Percentiles rank a stretch among this genome's conserved stretches.
phyloP scores from a whole-genome alignment of 1,140 invertebrate species.

The Limonius californicus region DNA sequence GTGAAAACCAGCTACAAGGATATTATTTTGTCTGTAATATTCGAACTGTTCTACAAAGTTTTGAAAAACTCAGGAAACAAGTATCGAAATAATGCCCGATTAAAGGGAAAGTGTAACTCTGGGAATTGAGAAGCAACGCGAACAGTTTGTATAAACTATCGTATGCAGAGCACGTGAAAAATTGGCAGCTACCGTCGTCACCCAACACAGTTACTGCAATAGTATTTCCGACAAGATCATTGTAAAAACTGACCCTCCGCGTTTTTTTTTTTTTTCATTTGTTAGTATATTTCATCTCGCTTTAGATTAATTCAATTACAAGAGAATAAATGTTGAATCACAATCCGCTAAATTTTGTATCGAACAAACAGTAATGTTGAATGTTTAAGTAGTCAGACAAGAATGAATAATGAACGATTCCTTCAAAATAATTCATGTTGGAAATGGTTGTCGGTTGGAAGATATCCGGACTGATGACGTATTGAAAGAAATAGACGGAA shows the following conservation, averaged over 20 bases:
- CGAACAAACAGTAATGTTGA: no score
- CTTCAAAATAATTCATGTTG: background rate
- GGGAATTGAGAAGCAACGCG: no score
- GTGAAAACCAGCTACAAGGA: no score
- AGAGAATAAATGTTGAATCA: background rate
- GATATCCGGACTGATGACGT: constrained; percentile 6
- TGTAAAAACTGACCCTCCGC: background rate
- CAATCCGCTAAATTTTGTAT: background rate
- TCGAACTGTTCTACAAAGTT: no score
- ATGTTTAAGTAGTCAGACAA: no score
- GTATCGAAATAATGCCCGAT: no score
- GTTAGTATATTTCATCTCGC: no score
- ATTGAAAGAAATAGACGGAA: constrained; percentile 2
- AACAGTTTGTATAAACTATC: background rate
- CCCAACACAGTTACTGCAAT: background rate
- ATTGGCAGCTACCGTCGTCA: background rate
- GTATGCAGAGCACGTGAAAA: background rate
- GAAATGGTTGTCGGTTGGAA: background rate
- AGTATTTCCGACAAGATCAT: background rate
- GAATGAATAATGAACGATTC: constrained; percentile 6
- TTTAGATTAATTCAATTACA: background rate
- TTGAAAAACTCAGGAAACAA: no score
- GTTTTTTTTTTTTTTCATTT: background rate
- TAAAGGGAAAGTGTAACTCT: no score
- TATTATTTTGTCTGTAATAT: no score